Conservation (phyloP, 2,113 vertebrate genomes). For the Siphamia tubifer region DNA sequence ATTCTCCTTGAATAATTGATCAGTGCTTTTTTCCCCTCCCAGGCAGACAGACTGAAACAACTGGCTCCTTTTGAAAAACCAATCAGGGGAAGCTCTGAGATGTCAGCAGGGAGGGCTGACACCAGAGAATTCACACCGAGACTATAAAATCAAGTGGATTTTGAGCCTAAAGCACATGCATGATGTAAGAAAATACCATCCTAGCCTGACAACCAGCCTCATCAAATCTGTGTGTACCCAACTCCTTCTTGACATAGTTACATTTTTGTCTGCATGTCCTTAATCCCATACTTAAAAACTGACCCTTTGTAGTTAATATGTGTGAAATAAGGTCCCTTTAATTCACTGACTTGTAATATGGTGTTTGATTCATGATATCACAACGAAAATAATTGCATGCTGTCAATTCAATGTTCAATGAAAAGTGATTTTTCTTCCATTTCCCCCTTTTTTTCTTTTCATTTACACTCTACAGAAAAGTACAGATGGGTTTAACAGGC, state of each 20-base stretch:
- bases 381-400: background rate
- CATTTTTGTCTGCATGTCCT: background rate
- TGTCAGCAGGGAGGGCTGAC: constrained; percentile 19
- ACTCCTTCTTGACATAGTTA: background rate
- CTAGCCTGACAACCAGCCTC: background rate
- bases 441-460: background rate
- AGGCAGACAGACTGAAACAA: constrained; percentile 55
- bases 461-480: background rate
- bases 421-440: background rate
- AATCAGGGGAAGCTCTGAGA: constrained; percentile 31
- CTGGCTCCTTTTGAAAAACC: constrained; percentile 41
- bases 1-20: constrained; percentile 77
- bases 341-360: background rate
- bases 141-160: background rate
- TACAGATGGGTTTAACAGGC: background rate
- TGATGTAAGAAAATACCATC: constrained; percentile 8
- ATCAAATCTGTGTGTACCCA: background rate
- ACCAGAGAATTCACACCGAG: constrained; percentile 8
- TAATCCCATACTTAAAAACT: background rate
- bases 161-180: constrained; percentile 7
- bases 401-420: background rate
- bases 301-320: background rate
- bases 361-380: background rate
- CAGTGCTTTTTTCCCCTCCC: constrained; percentile 59
- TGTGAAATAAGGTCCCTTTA: background rate